Evolutionary conservation across 2,113 vertebrate genomes (phyloP), one percentile per base, ranked within the genome.

Genomic region (Pampusana beccarii): DNA sequence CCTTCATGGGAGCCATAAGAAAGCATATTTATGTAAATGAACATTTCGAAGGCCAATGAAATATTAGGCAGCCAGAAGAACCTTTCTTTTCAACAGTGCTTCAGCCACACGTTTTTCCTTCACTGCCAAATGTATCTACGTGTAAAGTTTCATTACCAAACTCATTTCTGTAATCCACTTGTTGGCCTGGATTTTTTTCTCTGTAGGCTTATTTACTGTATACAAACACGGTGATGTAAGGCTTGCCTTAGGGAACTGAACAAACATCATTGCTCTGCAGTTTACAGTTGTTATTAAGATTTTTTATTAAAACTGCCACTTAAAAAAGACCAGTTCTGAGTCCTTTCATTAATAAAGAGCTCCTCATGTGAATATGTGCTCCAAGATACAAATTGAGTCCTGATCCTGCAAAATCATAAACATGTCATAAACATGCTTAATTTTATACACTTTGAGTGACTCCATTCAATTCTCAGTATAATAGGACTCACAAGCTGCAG

Each of bases 261-360:
- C 60, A 86, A 91, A 65, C 23, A 36, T 61, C 15, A 65, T 88
- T 92, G 73, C 51, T 80, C 54, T 29, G 23, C 54, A 91, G 81
- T 94, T 93, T 80, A 86, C 51, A 74, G 62, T 44, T 92, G 94
- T 93, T 94, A 78, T 86, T 90, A 70, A 78, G 54, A 14, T 74
- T 88, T 90, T 90, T 82, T 33, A 58, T 58, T 70, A 87, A 87
- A 95, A 91, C 6, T 61, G 33, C 38, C 58, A 13, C 53, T 84
- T 96, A 2, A 80, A 73, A 78, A 74, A 67, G 50, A 58, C 21
- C n/a, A 51, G 23, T 58, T 87, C 65, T 57, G 26, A 92, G 72
- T 85, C n/a, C 33, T 31, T 80, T 80, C 66, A 62, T 87, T 94
- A 85, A 85, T 75, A 85, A 80, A 93, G 56, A 86, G 5, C 8